Evolutionary conservation across 2,113 vertebrate genomes (phyloP).

Genomic region (Stercorarius parasiticus): DNA sequence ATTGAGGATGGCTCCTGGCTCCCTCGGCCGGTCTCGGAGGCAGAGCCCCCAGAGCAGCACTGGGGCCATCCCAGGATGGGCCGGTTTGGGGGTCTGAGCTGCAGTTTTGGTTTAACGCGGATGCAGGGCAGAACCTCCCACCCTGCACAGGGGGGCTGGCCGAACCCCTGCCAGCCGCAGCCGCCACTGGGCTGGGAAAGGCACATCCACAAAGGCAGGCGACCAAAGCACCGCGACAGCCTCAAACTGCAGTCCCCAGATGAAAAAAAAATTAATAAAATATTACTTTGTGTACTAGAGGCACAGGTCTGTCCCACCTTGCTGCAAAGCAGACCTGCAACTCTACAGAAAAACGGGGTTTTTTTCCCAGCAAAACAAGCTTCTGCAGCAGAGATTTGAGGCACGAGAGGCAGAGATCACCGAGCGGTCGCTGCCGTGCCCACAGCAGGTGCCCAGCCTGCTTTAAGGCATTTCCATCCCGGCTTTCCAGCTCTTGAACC

Average conservation of each 20-base stretch:
- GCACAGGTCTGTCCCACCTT: not conserved
- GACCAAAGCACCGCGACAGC: not conserved
- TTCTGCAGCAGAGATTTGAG: not conserved
- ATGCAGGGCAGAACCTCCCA: not conserved
- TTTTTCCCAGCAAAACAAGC: not conserved
- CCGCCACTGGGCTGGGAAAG: not conserved
- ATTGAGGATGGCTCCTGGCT: fast-evolving
- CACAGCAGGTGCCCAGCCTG: not conserved
- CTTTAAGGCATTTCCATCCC: not conserved
- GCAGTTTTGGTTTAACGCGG: fast-evolving
- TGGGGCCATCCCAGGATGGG: fast-evolving
- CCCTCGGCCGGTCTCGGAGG: not conserved
- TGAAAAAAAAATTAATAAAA: not conserved
- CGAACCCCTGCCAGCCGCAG: not conserved
- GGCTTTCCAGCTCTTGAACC: not conserved
- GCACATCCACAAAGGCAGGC: not conserved
- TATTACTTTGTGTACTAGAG: not conserved
- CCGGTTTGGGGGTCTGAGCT: not conserved
- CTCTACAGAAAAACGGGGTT: not conserved
- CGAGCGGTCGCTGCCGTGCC: not conserved
- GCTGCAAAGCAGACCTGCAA: not conserved
- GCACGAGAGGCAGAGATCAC: fast-evolving
- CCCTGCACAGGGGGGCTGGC: not conserved
- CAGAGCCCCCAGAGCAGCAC: not conserved
- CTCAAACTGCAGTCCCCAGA: not conserved